Evolutionary conservation across 1,140 invertebrate species (phyloP), one percentile per base, ranked within the genome.

Genomic region (Araneus ventricosus): DNA sequence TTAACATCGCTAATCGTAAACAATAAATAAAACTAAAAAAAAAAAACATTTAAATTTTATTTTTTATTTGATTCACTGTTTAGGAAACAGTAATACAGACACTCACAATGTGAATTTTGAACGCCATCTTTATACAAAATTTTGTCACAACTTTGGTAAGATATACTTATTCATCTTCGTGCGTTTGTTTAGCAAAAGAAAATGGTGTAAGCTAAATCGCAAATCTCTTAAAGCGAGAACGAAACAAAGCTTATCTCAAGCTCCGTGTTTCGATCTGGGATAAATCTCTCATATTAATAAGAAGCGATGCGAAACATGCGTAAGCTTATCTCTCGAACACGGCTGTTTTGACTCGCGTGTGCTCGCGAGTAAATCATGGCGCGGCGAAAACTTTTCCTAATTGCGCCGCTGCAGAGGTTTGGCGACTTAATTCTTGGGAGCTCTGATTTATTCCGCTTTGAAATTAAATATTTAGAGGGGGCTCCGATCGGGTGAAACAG

Each of bases 391-490:
- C 34, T 75, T 34, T 75, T 22, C 70, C 34, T 75, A 75, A 75
- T 75, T 75, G 30, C 67, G 27, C 67, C 6, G 59, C 59, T 63
- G 59, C 59, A n/a, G 6, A n/a, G 59, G 22, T 63, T 63, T 63
- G 59, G 59, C 59, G 59, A 63, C 59, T 63, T 63, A 63, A 63
- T 63, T 39, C 80, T 84, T n/a, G n/a, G 20, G 10, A n/a, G 39
- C 10, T 39, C 92, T 93, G 92, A 93, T 93, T 93, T 93, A 93
- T 93, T 88, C 86, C 39, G 2, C 70, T 82, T 93, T 88, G 92
- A 93, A 93, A 93, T 93, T 93, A 93, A 93, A 93, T 93, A 93
- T 93, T 93, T 82, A 93, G 87, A 88, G 75, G 86, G 41, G 57
- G 52, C 52, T 39, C 41, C 22, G 57, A 80, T 90, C 39, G 80